Evolutionary conservation across 2,113 vertebrate species (phyloP), one percentile per base, ranked within the genome.

Genomic region (Monopterus albus): DNA sequence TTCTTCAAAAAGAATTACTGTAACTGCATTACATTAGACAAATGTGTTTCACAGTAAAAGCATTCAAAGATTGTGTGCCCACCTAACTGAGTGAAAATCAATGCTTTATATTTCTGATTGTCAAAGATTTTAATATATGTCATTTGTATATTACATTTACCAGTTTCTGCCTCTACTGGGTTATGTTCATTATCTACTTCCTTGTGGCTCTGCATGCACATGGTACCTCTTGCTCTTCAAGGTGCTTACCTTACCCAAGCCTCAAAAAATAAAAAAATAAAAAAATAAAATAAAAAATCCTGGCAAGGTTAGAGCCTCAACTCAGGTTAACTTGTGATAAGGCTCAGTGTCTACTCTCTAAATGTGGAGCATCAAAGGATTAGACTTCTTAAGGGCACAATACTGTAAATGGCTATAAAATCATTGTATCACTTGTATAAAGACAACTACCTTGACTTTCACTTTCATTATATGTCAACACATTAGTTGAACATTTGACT

Each of bases 161-260:
- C 23, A 53, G 18, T 43, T 61, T 59, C 14, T 42, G 59, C 39
- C 17, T 64, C 42, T 57, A 36, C 13, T 39, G 12, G 53, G 31
- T 6, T 42, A 12, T 15, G 6, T 36, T 53, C 36, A 57, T n/a
- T 50, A 6, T 36, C 46, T 36, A 57, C 15, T 50, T 26, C 14
- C 17, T 40, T 56, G 29, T 67, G n/a, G 53, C 7, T 75, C 25
- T 31, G 39, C 25, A 18, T 26, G 17, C 39, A n/a, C 31, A 39
- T 20, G 7, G 18, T 43, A 40, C 14, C 61, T 61, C 17, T 17
- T 35, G 2, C 43, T 55, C 36, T 64, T 59, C 28, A 49, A 60
- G 36, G 20, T 55, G 45, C 81, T 85, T 85, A 88, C 80, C 88
- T 80, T 78, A 81, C 61, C 74, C 59, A 80, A 69, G 49, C 52